Percentiles rank a stretch among this genome's conserved stretches.
These are phyloP conservation scores for Origma solitaria DNA, from an alignment of 2,113 vertebrate species.

Conservation along the genomic window DNA sequence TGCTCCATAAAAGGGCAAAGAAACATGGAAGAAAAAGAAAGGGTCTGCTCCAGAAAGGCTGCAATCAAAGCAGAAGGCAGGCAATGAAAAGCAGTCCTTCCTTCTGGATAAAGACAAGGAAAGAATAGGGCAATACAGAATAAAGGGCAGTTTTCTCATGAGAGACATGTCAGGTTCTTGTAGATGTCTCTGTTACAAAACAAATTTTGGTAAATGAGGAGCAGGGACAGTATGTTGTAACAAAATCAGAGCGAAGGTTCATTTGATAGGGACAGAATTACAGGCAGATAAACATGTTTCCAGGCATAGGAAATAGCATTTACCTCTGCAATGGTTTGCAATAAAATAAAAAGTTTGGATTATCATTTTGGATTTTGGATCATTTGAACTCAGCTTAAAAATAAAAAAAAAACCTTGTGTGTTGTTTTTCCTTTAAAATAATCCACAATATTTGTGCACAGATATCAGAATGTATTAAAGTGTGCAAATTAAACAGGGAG, in stretches of 20 bases:
- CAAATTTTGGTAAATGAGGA: background rate
- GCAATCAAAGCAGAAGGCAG: background rate
- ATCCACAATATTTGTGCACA: background rate
- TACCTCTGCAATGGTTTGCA: background rate
- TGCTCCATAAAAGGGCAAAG: background rate
- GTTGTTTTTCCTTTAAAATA: background rate
- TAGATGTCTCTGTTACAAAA: background rate
- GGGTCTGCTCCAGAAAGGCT: background rate
- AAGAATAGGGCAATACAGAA: background rate
- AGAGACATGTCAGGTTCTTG: background rate
- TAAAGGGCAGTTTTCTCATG: background rate
- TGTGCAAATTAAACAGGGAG: background rate
- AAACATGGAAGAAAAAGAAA: background rate
- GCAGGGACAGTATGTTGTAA: background rate
- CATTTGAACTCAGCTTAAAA: background rate
- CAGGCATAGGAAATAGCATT: background rate
- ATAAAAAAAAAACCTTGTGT: fast-evolving
- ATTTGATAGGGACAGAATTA: background rate
- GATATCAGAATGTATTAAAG: background rate
- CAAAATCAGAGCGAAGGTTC: background rate
- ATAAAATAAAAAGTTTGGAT: background rate
- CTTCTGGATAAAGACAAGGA: background rate
- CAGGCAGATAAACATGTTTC: background rate
- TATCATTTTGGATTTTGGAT: background rate
- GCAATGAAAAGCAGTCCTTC: background rate